Evolutionary conservation across 2,113 vertebrate genomes (phyloP).

Genomic region (Pitta sordida): DNA sequence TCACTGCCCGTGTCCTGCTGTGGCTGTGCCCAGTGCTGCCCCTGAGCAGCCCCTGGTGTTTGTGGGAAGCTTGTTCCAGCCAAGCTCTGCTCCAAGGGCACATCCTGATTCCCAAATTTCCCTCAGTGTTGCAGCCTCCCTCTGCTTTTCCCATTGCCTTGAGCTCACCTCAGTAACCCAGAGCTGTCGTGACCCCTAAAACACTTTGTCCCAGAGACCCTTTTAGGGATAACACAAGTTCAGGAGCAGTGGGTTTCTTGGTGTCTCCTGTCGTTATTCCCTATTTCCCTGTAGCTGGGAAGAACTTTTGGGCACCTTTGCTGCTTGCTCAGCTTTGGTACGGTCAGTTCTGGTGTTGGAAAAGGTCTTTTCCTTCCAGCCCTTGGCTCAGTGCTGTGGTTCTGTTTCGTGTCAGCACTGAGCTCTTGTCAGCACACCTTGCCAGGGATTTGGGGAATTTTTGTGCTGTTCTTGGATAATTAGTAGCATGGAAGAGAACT

Average conservation of each 20-base stretch:
- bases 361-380: neutral
- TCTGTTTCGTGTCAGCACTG: neutral
- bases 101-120: neutral
- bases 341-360: neutral
- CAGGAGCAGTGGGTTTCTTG: neutral
- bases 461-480: neutral
- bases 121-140: neutral
- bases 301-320: neutral
- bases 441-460: neutral
- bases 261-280: neutral
- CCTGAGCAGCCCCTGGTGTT: neutral
- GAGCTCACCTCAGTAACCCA: neutral
- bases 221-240: neutral
- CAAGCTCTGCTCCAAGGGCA: neutral
- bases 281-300: fast-evolving
- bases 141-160: fast-evolving
- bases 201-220: fast-evolving
- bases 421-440: neutral
- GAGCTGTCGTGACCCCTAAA: neutral
- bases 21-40: no score
- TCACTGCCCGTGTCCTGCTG: fast-evolving
- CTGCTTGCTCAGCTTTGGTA: neutral
- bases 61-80: neutral
- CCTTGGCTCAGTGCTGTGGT: neutral
- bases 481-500: neutral